These are phyloP conservation scores for Rhinoptilus africanus DNA, from an alignment of 2,113 vertebrate genomes.

Conservation along the genomic window DNA sequence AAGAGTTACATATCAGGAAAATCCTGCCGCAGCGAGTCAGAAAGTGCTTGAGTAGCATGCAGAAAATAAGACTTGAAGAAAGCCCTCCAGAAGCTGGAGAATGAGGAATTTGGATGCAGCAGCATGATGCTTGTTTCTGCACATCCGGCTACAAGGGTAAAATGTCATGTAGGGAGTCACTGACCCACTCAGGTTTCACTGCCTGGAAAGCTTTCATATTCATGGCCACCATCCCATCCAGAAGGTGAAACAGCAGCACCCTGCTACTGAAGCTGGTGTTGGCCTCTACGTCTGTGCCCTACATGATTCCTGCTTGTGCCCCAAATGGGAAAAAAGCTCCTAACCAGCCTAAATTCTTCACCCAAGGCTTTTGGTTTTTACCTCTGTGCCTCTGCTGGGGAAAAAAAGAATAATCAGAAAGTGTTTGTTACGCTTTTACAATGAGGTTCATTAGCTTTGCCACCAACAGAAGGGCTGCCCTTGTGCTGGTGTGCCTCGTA, in stretches of 20 bases:
- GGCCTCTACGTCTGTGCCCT: not conserved
- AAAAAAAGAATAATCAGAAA: not conserved
- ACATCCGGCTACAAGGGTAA: not conserved
- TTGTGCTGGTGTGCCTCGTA: fast-evolving
- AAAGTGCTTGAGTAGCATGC: not conserved
- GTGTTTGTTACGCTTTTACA: not conserved
- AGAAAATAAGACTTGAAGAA: not conserved
- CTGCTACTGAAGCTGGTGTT: not conserved
- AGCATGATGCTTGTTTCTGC: not conserved
- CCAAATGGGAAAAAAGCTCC: not conserved
- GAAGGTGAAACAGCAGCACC: not conserved
- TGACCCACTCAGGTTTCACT: not conserved
- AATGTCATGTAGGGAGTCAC: not conserved
- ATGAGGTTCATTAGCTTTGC: fast-evolving
- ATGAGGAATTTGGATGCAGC: not conserved
- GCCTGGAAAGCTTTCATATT: not conserved
- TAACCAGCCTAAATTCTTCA: not conserved
- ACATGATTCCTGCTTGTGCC: not conserved
- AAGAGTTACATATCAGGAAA: not conserved
- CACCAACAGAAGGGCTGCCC: not conserved
- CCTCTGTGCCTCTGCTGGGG: not conserved
- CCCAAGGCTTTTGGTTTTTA: not conserved
- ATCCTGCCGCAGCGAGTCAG: not conserved
- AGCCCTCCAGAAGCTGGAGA: not conserved
- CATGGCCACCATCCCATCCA: not conserved